Conservation (phyloP, 1,140 invertebrate species). For the Bombus soroeensis region DNA sequence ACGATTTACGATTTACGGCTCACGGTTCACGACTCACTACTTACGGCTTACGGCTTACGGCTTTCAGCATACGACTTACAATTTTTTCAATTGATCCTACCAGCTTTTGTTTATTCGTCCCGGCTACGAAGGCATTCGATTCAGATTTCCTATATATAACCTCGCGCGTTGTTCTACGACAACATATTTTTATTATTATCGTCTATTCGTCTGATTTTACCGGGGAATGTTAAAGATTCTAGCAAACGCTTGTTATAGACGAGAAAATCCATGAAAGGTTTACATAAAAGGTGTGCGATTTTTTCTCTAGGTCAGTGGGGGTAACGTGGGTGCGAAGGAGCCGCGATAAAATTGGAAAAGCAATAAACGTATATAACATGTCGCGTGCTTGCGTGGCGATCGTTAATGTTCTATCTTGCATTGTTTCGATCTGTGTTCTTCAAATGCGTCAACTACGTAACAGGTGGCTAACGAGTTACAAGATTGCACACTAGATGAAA, state of each 20-base stretch:
- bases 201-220: not conserved
- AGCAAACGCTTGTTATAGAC: too few species aligned
- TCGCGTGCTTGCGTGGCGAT: not conserved
- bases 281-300: not conserved
- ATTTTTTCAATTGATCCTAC: not conserved
- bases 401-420: not conserved
- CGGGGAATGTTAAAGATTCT: too few species aligned
- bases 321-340: not conserved
- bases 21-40: not conserved
- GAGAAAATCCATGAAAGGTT: not conserved
- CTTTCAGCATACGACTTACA: not conserved
- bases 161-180: not conserved
- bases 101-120: not conserved
- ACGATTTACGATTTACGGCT: too few species aligned
- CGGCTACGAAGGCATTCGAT: not conserved
- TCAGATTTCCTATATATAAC: not conserved
- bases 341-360: too few species aligned
- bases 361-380: not conserved
- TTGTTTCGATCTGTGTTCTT: not conserved
- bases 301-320: not conserved
- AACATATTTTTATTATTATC: not conserved
- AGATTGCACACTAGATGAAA: not conserved
- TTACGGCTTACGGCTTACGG: not conserved
- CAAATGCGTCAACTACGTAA: conserved; percentile 12
- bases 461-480: conserved; percentile 23